Percentiles rank a stretch among this genome's conserved stretches.
Evolutionary conservation across 2,113 vertebrate genomes (phyloP).

Genomic region (Collichthys lucidus): DNA sequence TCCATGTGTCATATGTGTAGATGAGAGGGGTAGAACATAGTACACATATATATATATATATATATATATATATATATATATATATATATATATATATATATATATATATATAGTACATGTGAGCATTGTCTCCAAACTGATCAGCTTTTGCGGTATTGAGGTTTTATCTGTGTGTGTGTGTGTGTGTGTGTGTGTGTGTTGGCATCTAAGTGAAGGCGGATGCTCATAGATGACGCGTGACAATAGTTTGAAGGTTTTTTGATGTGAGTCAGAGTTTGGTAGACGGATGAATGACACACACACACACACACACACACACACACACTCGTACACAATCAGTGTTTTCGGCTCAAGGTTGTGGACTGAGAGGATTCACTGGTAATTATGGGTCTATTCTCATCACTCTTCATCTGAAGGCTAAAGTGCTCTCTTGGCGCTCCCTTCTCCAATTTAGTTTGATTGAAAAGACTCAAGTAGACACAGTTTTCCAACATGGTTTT

Average conservation of each 20-base stretch:
- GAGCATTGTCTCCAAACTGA: constrained; percentile 5
- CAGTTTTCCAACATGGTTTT: constrained; percentile 38
- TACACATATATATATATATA: too few species aligned
- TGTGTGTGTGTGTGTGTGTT: background rate
- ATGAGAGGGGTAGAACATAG: background rate
- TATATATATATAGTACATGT: too few species aligned
- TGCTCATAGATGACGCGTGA: constrained; percentile 44
- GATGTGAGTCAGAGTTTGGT: constrained; percentile 38
- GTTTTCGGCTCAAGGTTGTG: constrained; percentile 50
- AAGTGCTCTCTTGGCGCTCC: constrained; percentile 75
- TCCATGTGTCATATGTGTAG: background rate
- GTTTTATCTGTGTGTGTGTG: background rate
- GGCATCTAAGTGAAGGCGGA: constrained; percentile 13
- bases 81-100: too few species aligned
- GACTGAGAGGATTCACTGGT: constrained; percentile 64
- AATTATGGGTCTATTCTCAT: constrained; percentile 72
- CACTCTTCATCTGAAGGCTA: constrained; percentile 68
- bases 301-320: constrained; percentile 16
- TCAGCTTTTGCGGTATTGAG: background rate
- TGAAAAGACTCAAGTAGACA: constrained; percentile 65
- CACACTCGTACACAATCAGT: constrained; percentile 22
- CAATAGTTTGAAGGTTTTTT: constrained; percentile 39
- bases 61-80: too few species aligned
- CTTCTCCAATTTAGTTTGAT: constrained; percentile 71
- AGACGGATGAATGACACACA: constrained; percentile 37